Percentiles rank a stretch among this genome's conserved stretches.
These are phyloP conservation scores for Aepyceros melampus DNA, from an alignment of 2,113 vertebrate genomes.

Conservation along the genomic window DNA sequence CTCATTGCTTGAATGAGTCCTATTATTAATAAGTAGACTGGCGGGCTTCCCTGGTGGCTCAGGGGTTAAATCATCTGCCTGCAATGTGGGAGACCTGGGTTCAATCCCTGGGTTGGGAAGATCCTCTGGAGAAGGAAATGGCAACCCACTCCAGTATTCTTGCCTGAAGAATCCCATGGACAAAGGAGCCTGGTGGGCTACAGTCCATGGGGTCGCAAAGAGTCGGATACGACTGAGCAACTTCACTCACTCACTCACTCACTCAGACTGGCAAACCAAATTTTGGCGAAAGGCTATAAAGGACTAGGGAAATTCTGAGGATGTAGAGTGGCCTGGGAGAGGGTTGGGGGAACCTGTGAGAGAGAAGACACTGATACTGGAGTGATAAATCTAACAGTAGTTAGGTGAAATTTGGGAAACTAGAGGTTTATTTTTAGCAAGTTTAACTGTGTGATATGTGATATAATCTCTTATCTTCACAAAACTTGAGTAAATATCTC, in stretches of 20 bases:
- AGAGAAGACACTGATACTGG: neutral
- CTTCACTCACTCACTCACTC: too few species aligned
- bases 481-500: neutral
- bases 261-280: neutral
- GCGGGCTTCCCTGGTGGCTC: too few species aligned
- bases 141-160: too few species aligned
- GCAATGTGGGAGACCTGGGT: too few species aligned
- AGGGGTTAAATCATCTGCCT: too few species aligned
- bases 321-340: neutral
- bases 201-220: too few species aligned
- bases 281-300: neutral
- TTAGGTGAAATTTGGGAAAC: neutral
- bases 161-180: too few species aligned
- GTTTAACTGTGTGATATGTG: neutral
- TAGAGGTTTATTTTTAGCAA: neutral
- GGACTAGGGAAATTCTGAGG: neutral
- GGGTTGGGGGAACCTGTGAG: neutral
- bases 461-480: neutral
- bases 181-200: too few species aligned
- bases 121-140: too few species aligned
- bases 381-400: neutral
- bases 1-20: neutral
- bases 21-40: neutral
- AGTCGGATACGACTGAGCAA: too few species aligned
- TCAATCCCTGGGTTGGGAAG: too few species aligned